phyloP scores from a whole-genome alignment of 2,113 vertebrate species.

The Chitala chitala region DNA sequence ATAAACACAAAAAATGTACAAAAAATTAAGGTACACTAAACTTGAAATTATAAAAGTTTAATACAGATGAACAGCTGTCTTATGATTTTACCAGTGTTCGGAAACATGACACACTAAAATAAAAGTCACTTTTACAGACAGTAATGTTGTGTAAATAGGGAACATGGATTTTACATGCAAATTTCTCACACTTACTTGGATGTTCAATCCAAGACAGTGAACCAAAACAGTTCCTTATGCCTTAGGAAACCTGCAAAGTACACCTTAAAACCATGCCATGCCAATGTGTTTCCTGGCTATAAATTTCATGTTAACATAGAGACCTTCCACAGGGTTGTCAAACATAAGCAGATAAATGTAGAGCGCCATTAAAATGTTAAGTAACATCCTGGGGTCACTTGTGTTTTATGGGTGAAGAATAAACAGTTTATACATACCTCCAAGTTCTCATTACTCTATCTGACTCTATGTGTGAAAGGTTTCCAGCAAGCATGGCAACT shows the following conservation, averaged over 20 bases:
- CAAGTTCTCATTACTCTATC: slow-evolving; percentile 20
- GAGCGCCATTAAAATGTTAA: background rate
- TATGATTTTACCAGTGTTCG: background rate
- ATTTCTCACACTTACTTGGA: background rate
- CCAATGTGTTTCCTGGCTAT: background rate
- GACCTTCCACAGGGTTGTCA: background rate
- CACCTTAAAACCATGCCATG: too few species aligned
- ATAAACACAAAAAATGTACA: too few species aligned
- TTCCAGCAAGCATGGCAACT: slow-evolving; percentile 25
- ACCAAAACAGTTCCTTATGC: background rate
- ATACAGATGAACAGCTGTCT: background rate
- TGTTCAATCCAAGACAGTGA: background rate
- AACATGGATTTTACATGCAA: background rate
- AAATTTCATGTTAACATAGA: background rate
- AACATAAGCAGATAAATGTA: background rate
- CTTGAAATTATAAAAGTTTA: too few species aligned
- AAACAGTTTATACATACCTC: slow-evolving; percentile 28
- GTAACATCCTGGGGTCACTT: background rate
- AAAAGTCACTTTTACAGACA: background rate
- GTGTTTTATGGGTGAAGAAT: background rate
- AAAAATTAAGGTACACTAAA: too few species aligned
- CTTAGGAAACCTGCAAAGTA: too few species aligned
- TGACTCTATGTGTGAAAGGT: slow-evolving; percentile 1
- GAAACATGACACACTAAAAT: background rate
- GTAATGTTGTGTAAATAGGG: background rate